Evolutionary conservation across 2,797 vertebrate genomes (phyloP).

Genomic region (Pantherophis vulpinus): DNA sequence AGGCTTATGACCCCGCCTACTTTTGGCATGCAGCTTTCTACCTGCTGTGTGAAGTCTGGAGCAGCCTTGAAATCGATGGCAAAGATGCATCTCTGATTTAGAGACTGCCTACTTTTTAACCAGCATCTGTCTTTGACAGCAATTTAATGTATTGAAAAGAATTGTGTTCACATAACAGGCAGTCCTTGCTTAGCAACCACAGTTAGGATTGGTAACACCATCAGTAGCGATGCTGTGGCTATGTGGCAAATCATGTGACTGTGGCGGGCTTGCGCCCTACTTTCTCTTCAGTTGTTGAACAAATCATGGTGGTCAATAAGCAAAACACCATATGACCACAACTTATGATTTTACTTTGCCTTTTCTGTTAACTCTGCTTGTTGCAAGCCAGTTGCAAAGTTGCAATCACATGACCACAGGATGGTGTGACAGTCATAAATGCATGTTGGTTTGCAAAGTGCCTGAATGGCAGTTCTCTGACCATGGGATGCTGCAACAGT

Average conservation of each 20-base stretch:
- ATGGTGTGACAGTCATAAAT: background rate
- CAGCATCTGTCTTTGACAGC: background rate
- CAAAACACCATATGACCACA: background rate
- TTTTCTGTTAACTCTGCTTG: background rate
- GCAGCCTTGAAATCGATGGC: background rate
- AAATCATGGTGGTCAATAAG: background rate
- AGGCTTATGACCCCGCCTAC: background rate
- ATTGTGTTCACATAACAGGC: background rate
- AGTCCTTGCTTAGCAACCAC: background rate
- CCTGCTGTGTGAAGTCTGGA: background rate
- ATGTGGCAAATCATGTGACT: background rate
- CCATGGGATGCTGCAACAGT: background rate
- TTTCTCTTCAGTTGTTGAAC: background rate
- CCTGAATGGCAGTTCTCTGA: background rate
- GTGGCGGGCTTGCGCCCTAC: background rate
- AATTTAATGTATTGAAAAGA: background rate
- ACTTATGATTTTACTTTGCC: background rate
- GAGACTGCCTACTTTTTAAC: background rate
- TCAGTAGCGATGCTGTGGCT: background rate
- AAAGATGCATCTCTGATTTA: background rate
- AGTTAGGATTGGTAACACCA: background rate
- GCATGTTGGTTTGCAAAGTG: background rate
- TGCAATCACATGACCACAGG: background rate
- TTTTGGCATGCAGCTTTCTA: background rate
- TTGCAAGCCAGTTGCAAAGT: background rate